Base-by-base conservation (phyloP, 1,140 invertebrate species). In the Achatina immaculata region DNA sequence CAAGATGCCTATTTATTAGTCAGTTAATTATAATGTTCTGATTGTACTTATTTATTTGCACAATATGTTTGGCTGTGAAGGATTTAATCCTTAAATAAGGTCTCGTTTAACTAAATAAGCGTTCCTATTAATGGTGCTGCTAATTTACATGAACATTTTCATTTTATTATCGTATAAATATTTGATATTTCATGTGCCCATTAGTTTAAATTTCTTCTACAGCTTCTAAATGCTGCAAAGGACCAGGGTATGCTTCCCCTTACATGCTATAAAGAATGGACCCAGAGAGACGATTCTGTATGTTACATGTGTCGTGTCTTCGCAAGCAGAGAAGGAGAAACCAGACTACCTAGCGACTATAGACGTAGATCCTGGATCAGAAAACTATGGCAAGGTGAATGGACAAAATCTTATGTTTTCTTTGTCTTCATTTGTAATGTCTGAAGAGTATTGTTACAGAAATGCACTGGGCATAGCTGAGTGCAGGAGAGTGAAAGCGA, bases 281-380 rank as follows among this genome's bases (percentile, higher is more conserved):
- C 94, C 95, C 0, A 91, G 94, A 40, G 97, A 99, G 90, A 95
- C 95, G 89, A 90, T 99, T 21, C 87, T 98, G 0, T 99, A 98
- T 88, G 94, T 97, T 1, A 93, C 95, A n/a, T 96, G 96, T 86
- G 88, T 89, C 31, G 82, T 87, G 1, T 85, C 86, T 11, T 83
- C 84, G 14, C 75, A 85, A 6, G 78, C 81, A 9, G 78, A 80
- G 7, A 74, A 81, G 14, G 81, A 83, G 68, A 14, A 85, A 55
- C 93, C 95, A 0, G 98, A 99, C 91, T 96, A 97, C 86, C 92
- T 99, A 24, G 94, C 95, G 11, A 98, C 96, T 0, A 94, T 99
- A 0, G 97, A 99, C 89, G 95, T 99, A 4, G 95, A 99, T 91
- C 96, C 96, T 0, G 85, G 93, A 0, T 98, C 97, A 68, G 89